Conservation (phyloP, 2,113 vertebrate species). For the Pachycephala philippinensis region DNA sequence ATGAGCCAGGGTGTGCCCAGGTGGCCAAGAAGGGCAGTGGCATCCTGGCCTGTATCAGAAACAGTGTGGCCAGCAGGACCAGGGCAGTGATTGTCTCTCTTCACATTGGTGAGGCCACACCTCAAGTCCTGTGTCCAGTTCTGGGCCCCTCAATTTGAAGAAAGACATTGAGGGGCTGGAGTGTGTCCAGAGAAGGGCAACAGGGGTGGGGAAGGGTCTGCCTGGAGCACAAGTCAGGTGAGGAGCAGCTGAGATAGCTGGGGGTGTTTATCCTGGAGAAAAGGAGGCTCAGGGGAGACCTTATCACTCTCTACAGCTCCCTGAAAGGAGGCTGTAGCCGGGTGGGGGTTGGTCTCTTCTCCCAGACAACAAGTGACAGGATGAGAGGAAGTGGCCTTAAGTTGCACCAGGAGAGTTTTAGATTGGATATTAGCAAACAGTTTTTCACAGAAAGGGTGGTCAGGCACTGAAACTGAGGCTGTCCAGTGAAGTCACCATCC, state of each 20-base stretch:
- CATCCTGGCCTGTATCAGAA: not conserved
- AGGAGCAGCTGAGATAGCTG: not conserved
- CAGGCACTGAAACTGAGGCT: not conserved
- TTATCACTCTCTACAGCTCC: not conserved
- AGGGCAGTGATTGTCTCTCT: not conserved
- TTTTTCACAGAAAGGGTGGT: not conserved
- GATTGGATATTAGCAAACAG: not conserved
- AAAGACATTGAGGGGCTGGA: not conserved
- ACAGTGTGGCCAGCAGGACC: not conserved
- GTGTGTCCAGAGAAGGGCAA: rapidly evolving
- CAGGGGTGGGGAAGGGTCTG: rapidly evolving
- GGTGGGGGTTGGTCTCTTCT: not conserved
- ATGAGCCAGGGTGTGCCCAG: not conserved
- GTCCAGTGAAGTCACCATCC: not conserved
- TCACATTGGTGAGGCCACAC: not conserved
- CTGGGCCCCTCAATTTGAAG: not conserved
- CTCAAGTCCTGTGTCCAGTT: rapidly evolving
- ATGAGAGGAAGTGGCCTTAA: not conserved
- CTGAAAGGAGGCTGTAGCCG: not conserved
- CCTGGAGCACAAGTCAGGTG: not conserved
- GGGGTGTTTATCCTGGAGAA: not conserved
- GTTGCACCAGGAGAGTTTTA: not conserved
- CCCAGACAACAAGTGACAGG: not conserved
- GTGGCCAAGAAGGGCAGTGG: not conserved
- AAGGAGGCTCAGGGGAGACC: not conserved